Evolutionary conservation across 2,888 invertebrate genomes (phyloP).

Genomic region (Steinernema carpocapsae): DNA sequence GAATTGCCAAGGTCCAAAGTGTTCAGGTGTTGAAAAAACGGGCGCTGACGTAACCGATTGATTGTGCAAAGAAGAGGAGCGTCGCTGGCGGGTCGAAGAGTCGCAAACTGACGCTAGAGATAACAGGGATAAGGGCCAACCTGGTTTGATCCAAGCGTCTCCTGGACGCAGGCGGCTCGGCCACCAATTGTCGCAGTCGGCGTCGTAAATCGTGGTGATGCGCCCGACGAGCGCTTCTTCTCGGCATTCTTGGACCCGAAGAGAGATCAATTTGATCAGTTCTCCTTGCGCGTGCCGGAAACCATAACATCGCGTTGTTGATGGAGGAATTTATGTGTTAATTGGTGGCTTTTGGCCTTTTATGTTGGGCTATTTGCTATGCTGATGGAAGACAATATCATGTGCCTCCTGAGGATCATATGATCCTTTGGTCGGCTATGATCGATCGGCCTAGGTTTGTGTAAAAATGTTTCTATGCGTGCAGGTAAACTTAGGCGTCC

Average conservation of each 20-base stretch:
- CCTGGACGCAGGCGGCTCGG: not conserved
- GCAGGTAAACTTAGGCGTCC: too few relatives aligned
- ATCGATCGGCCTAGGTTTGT: too few relatives aligned
- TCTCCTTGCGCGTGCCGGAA: not conserved
- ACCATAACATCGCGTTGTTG: slow-evolving; percentile 1
- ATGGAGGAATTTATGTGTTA: too few relatives aligned
- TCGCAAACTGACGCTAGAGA: not conserved
- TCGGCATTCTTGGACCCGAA: not conserved
- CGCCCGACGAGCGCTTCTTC: not conserved
- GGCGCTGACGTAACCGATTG: slow-evolving; percentile 22
- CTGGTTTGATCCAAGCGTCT: not conserved
- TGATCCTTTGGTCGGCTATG: too few relatives aligned
- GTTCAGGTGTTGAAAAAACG: slow-evolving; percentile 9
- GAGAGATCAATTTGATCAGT: slow-evolving; percentile 14
- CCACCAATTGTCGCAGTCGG: slow-evolving; percentile 10
- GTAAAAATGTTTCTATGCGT: too few relatives aligned
- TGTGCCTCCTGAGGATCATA: too few relatives aligned
- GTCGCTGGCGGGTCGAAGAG: not conserved
- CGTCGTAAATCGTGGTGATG: slow-evolving; percentile 20
- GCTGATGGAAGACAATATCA: too few relatives aligned
- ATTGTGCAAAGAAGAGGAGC: not conserved
- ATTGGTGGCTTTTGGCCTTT: too few relatives aligned
- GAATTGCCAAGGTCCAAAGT: not conserved
- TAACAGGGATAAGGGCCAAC: not conserved
- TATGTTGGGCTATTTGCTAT: too few relatives aligned